phyloP scores from a whole-genome alignment of 1,140 invertebrate genomes.

The Marisa cornuarietis region DNA sequence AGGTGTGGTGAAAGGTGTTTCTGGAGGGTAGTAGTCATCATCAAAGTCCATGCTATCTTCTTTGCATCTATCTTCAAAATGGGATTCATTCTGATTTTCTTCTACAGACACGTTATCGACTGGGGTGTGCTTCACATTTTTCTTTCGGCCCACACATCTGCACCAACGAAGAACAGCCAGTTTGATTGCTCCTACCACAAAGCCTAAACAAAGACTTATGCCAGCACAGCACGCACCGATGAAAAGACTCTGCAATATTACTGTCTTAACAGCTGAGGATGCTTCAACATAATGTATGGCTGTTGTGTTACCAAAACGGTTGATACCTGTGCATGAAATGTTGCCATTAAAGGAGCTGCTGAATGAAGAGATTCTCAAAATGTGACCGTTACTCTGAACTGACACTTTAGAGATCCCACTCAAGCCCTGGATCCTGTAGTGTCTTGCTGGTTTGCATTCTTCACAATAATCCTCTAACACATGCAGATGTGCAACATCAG shows the following conservation, averaged over 20 bases:
- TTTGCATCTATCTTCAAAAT: conserved; percentile 11
- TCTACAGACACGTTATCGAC: background rate
- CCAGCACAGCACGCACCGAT: conserved; percentile 38
- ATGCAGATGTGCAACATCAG: conserved; percentile 21
- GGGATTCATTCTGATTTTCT: background rate
- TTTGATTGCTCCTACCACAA: conserved; percentile 45
- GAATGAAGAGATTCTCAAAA: conserved; percentile 42
- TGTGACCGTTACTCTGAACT: conserved; percentile 24
- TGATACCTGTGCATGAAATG: conserved; percentile 50
- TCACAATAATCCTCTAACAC: conserved; percentile 26
- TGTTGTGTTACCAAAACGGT: conserved; percentile 42
- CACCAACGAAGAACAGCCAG: conserved; percentile 17
- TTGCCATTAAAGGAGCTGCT: conserved; percentile 50
- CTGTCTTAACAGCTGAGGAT: conserved; percentile 16
- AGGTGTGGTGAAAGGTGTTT: conserved; percentile 20
- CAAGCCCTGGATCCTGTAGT: conserved; percentile 31
- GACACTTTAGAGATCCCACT: conserved; percentile 22
- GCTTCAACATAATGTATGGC: conserved; percentile 31
- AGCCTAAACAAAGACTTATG: conserved; percentile 37
- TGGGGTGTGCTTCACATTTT: background rate
- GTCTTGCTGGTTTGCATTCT: conserved; percentile 9
- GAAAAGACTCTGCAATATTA: conserved; percentile 36
- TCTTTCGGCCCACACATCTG: conserved; percentile 10
- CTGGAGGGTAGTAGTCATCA: conserved; percentile 22
- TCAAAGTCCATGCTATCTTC: conserved; percentile 26